These are phyloP conservation scores for Caenorhabditis sulstoni DNA, from an alignment of 2,888 invertebrate species.

Conservation along the genomic window DNA sequence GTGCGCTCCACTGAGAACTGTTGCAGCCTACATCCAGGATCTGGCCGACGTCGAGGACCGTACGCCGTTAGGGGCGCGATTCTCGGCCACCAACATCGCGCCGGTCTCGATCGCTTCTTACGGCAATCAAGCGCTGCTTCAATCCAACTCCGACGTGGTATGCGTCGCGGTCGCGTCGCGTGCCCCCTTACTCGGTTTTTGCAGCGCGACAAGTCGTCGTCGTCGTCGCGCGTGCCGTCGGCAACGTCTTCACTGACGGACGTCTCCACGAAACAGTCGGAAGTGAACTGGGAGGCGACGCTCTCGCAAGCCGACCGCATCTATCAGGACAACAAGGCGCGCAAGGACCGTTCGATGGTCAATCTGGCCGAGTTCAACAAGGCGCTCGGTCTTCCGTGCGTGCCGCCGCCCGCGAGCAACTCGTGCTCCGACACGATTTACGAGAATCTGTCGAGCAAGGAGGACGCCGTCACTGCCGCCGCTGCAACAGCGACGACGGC, in stretches of 20 bases:
- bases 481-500: not conserved
- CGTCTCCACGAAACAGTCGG: not conserved
- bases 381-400: not conserved
- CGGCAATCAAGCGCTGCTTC: not conserved
- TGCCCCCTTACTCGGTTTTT: no score
- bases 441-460: constrained; percentile 13
- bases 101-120: constrained; percentile 7
- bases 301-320: constrained; percentile 9
- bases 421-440: constrained; percentile 16
- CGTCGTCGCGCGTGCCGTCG: constrained; percentile 1
- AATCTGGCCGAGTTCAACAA: constrained; percentile 20
- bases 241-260: constrained; percentile 8
- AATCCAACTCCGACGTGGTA: not conserved
- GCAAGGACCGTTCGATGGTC: constrained; percentile 35
- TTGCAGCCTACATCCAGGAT: constrained; percentile 34
- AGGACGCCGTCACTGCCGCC: no score
- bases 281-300: not conserved
- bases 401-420: not conserved
- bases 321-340: constrained; percentile 11
- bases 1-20: no score
- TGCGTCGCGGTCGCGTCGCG: no score
- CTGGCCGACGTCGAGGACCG: constrained; percentile 28
- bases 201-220: no score
- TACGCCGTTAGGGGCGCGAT: not conserved
- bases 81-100: not conserved